phyloP scores from a whole-genome alignment of 2,888 invertebrate species.

The Amiota minor region DNA sequence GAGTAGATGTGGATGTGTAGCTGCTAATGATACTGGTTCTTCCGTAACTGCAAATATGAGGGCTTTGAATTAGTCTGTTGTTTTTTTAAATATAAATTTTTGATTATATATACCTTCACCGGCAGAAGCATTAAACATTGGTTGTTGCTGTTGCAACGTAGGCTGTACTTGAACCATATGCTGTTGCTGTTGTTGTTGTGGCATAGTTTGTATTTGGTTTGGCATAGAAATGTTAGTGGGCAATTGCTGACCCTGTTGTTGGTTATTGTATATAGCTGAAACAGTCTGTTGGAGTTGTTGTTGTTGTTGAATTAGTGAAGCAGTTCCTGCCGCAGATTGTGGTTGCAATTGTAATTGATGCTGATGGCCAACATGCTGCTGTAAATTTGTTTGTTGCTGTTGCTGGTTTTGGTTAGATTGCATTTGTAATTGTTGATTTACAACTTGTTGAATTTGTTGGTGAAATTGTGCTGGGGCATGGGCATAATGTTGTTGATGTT shows the following conservation, averaged over 20 bases:
- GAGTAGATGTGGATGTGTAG: slow-evolving; percentile 71
- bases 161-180: slow-evolving; percentile 31
- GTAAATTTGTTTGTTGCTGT: slow-evolving; percentile 41
- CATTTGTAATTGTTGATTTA: slow-evolving; percentile 30
- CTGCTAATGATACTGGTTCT: slow-evolving; percentile 71
- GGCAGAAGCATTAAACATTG: slow-evolving; percentile 53
- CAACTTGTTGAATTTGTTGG: slow-evolving; percentile 33
- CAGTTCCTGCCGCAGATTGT: slow-evolving; percentile 37
- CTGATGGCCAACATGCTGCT: slow-evolving; percentile 47
- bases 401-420: slow-evolving; percentile 30
- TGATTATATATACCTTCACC: slow-evolving; percentile 52
- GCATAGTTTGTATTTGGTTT: slow-evolving; percentile 43
- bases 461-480: slow-evolving; percentile 36
- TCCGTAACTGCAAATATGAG: slow-evolving; percentile 57
- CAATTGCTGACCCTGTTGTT: slow-evolving; percentile 48
- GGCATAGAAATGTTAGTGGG: slow-evolving; percentile 40
- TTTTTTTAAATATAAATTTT: background rate
- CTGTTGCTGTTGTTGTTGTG: slow-evolving; percentile 16
- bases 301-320: slow-evolving; percentile 36
- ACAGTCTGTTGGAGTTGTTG: slow-evolving; percentile 44
- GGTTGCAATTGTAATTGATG: slow-evolving; percentile 48
- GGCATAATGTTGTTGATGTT: slow-evolving; percentile 17
- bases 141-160: slow-evolving; percentile 49
- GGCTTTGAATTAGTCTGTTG: background rate
- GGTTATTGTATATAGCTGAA: slow-evolving; percentile 32